Percentiles rank a stretch among this genome's conserved stretches.
Evolutionary conservation across 2,797 vertebrate genomes (phyloP).

Genomic region (Podargus strigoides): DNA sequence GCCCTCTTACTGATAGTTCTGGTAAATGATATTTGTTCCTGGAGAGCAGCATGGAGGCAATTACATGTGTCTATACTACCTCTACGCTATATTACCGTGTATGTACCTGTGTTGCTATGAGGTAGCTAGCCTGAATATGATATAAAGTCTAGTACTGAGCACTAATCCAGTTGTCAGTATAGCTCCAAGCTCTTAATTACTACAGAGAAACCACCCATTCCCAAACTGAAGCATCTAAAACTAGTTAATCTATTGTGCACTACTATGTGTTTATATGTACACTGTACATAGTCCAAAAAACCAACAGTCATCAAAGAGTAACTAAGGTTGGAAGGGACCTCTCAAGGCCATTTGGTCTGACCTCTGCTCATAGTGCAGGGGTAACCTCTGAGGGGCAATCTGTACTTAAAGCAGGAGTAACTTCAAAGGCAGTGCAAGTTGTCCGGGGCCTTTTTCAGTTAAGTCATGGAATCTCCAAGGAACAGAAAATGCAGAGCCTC

Average conservation of each 20-base stretch:
- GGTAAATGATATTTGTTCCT: not conserved
- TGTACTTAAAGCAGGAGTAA: not conserved
- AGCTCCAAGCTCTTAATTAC: not conserved
- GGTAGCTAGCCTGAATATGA: not conserved
- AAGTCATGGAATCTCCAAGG: not conserved
- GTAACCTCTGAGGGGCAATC: not conserved
- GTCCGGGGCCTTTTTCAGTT: not conserved
- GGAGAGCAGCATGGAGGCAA: not conserved
- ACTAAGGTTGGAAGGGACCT: not conserved
- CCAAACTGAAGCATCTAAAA: not conserved
- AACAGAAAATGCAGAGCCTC: not conserved
- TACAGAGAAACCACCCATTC: not conserved
- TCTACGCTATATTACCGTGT: accelerated
- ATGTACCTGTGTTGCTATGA: not conserved
- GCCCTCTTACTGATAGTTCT: not conserved
- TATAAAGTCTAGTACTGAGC: not conserved
- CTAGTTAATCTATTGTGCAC: no score
- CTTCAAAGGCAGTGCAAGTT: not conserved
- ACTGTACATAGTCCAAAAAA: not conserved
- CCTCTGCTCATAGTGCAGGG: not conserved
- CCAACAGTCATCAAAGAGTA: not conserved
- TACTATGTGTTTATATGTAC: no score
- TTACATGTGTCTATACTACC: not conserved
- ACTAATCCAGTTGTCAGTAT: not conserved
- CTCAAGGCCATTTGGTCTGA: not conserved